Evolutionary conservation across 2,113 vertebrate genomes (phyloP), one percentile per base, ranked within the genome.

Genomic region (Pseudopodoces humilis): DNA sequence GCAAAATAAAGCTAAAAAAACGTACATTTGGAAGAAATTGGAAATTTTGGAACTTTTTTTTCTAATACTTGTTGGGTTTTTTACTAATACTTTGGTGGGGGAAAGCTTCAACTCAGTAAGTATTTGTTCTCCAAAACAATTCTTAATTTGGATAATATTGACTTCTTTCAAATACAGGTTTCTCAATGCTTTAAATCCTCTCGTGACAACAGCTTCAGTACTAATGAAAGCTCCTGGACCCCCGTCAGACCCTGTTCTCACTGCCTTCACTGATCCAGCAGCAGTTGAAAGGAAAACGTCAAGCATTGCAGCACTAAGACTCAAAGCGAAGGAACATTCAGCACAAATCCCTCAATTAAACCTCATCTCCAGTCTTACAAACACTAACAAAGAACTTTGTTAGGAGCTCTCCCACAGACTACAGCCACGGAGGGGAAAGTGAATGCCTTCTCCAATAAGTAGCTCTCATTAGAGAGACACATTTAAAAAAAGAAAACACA

Each of bases 221-320:
- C 71, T 97, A 59, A 94, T 97, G 91, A 98, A 98, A 96, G 91
- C 89, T 89, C 95, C 97, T 69, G 93, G 88, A 86, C 67, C 95
- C 85, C 78, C 95, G 1, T 94, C 97, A 87, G 96, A 97, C 72
- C 81, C 97, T 37, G 88, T 86, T 75, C 74, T 93, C 41, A 91
- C 94, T 59, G 92, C 96, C 84, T 96, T 98, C 69, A 90, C 87
- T 85, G 91, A 97, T 96, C 95, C 97, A 77, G 47, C 90, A 90
- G 84, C 88, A 46, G 93, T 84, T 93, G 97, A 98, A 90, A 97
- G 97, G 92, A 98, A 98, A 97, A 93, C 92, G 30, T 96, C 90
- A 43, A 96, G 94, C 88, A 93, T 97, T 91, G 96, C 94, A 89
- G 94, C 93, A 16, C 92, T 97, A 67, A 96, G 97, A 71, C 94